Evolutionary conservation across 2,113 vertebrate species (phyloP), one percentile per base, ranked within the genome.

Genomic region (Carassius gibelio): DNA sequence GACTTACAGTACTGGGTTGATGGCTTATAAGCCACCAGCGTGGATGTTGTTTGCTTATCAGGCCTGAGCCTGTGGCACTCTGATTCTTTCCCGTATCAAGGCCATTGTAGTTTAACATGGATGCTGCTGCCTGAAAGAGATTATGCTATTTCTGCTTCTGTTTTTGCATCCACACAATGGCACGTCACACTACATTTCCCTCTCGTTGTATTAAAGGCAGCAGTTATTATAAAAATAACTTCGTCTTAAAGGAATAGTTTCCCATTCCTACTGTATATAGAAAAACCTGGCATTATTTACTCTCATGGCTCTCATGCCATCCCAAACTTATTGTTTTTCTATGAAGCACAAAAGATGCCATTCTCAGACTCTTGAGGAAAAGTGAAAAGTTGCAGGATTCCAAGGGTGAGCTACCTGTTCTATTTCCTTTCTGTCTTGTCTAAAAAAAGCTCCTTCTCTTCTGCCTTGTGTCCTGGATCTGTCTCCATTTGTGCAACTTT

Each of bases 391-490:
- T 76, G 55, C 75, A 83, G 48, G 26, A 77, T 82, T 85, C 64
- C 26, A 64, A 86, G 72, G 34, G 50, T 72, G 81, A 62, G 72
- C 75, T 86, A 84, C 86, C 81, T 88, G 82, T 86, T 84, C 82
- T 86, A 87, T 82, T 87, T 85, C 64, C 72, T 72, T 76, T 87
- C 76, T 48, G 75, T 84, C 59, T 85, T 83, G 78, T 82, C 85
- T 89, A 88, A 83, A 89, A 88, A 88, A 86, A 84, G 84, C 55
- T 55, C 5, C 64, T 84, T 86, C 64, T 81, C 81, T 86, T 77
- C 76, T 85, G 75, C 80, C 83, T 83, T 86, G 50, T 87, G 86
- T 86, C 85, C 89, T 89, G 77, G 84, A 87, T 89, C 90, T 88
- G 83, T 88, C 88, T 88, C 84, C 86, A 87, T 90, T 87, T 87